phyloP scores from a whole-genome alignment of 2,888 invertebrate species.

The Netelia inedita region DNA sequence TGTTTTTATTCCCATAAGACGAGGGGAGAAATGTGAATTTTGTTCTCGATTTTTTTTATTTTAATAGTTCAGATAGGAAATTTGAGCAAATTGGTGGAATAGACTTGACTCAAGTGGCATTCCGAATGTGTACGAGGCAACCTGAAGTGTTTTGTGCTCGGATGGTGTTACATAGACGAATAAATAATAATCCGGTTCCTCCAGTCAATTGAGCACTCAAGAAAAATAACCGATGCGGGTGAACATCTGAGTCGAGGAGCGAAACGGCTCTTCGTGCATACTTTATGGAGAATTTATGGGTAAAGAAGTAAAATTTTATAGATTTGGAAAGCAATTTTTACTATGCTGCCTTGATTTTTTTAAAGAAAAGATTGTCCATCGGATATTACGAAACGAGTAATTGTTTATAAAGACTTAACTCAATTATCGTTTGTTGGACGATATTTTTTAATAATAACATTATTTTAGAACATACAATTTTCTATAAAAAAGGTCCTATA shows the following conservation, averaged over 20 bases:
- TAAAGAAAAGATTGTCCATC: not conserved
- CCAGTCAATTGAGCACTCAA: conserved; percentile 64
- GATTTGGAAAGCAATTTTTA: too few relatives aligned
- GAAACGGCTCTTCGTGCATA: too few relatives aligned
- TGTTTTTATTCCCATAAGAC: too few relatives aligned
- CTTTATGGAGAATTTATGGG: too few relatives aligned
- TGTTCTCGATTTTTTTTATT: not conserved
- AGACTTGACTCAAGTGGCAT: not conserved
- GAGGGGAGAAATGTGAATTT: not conserved
- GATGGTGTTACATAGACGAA: conserved; percentile 44
- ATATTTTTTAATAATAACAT: not conserved
- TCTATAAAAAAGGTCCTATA: conserved; percentile 20
- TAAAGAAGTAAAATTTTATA: too few relatives aligned
- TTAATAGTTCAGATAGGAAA: too few relatives aligned
- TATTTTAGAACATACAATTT: not conserved
- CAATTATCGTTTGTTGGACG: not conserved
- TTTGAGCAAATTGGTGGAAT: too few relatives aligned
- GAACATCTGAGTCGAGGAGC: not conserved
- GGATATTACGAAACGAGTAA: too few relatives aligned
- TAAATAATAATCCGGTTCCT: conserved; percentile 63
- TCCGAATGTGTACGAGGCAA: conserved; percentile 22
- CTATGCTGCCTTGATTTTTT: too few relatives aligned
- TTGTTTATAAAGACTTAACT: not conserved
- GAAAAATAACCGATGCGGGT: conserved; percentile 33
- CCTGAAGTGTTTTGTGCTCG: conserved; percentile 32